Evolutionary conservation across 2,113 vertebrate genomes (phyloP).

Genomic region (Recurvirostra avosetta): DNA sequence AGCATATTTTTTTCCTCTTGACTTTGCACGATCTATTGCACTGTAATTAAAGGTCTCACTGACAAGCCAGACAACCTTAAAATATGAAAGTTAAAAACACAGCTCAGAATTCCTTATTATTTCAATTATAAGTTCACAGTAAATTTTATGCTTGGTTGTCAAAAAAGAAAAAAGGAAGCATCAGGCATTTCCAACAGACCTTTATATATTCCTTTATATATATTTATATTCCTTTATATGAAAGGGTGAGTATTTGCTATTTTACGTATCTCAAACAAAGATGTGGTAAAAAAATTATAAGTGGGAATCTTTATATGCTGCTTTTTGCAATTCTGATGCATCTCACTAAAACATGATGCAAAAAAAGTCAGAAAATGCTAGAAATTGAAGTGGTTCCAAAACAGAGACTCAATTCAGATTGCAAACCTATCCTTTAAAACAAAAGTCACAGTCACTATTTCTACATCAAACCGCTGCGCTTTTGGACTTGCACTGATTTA

Average conservation of each 20-base stretch:
- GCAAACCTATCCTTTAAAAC: neutral
- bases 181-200: neutral
- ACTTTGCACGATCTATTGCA: slow-evolving; percentile 94
- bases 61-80: slow-evolving; percentile 90
- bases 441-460: neutral
- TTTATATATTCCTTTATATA: too few species aligned
- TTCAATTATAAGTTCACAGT: neutral
- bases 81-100: neutral
- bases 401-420: neutral
- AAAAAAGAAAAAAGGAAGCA: neutral
- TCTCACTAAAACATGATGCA: neutral
- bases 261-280: neutral
- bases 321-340: neutral
- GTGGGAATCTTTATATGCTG: neutral
- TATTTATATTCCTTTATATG: too few species aligned
- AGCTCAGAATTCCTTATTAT: neutral
- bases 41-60: slow-evolving; percentile 97
- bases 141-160: neutral
- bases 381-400: neutral
- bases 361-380: neutral
- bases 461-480: neutral
- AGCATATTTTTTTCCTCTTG: slow-evolving; percentile 95
- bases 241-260: neutral
- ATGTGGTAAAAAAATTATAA: neutral
- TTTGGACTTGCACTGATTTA: neutral